Conservation (phyloP, 2,113 vertebrate species). For the Misgurnus anguillicaudatus region DNA sequence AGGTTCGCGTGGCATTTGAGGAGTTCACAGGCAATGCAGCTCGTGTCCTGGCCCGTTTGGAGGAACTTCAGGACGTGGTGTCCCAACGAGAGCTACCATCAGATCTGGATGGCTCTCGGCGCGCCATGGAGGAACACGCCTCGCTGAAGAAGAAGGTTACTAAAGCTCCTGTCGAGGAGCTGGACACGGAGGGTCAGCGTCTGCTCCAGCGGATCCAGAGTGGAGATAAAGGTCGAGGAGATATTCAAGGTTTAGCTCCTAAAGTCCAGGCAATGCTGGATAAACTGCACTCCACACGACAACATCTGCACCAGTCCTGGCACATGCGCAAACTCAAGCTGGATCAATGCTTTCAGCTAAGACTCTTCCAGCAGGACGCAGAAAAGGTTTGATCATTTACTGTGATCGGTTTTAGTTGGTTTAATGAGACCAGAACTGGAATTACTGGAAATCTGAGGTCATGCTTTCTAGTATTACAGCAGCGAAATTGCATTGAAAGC, state of each 20-base stretch:
- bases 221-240: slow-evolving; percentile 51
- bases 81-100: slow-evolving; percentile 92
- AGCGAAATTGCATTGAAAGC: too few species aligned
- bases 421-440: not conserved
- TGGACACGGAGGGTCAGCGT: slow-evolving; percentile 91
- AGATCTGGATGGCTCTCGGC: slow-evolving; percentile 90
- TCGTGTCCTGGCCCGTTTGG: slow-evolving; percentile 87
- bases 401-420: not conserved
- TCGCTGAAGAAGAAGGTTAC: slow-evolving; percentile 93
- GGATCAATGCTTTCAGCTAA: slow-evolving; percentile 98
- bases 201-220: slow-evolving; percentile 90
- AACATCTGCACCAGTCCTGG: slow-evolving; percentile 98
- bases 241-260: slow-evolving; percentile 88
- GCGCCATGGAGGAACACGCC: slow-evolving; percentile 93
- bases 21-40: slow-evolving; percentile 92
- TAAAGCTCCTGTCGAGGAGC: slow-evolving; percentile 92
- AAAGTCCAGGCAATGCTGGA: slow-evolving; percentile 94
- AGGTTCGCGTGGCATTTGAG: slow-evolving; percentile 91
- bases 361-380: slow-evolving; percentile 96
- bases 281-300: slow-evolving; percentile 89
- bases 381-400: slow-evolving; percentile 83
- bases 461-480: too few species aligned
- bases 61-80: slow-evolving; percentile 95
- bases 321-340: slow-evolving; percentile 94
- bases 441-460: too few species aligned